Percentiles rank a stretch among this genome's conserved stretches.
phyloP scores from a whole-genome alignment of 1,140 invertebrate species.

The Pomacea maculata region DNA sequence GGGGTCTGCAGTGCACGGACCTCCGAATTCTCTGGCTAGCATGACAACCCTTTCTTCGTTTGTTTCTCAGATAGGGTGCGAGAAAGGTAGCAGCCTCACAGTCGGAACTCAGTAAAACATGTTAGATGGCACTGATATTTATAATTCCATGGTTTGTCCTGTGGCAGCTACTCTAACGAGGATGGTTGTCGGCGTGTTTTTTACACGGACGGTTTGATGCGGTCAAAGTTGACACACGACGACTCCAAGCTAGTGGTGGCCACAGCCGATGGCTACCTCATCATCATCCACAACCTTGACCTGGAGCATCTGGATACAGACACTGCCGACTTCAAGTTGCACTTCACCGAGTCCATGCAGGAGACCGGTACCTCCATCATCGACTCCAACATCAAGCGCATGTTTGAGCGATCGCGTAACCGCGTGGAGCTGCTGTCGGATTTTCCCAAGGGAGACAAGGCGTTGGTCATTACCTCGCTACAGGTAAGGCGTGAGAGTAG shows the following conservation, averaged over 20 bases:
- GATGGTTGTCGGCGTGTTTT: constrained; percentile 84
- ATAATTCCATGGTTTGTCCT: background rate
- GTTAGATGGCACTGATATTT: too few relatives aligned
- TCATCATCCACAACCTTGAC: constrained; percentile 89
- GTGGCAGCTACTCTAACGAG: constrained; percentile 75
- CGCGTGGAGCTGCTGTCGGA: constrained; percentile 89
- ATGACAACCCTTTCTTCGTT: too few relatives aligned
- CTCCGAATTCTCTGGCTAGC: too few relatives aligned
- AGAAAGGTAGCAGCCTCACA: too few relatives aligned
- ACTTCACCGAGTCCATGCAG: constrained; percentile 90
- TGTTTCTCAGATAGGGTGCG: too few relatives aligned
- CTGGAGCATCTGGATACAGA: constrained; percentile 81
- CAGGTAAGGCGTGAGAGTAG: constrained; percentile 37
- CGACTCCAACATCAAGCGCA: constrained; percentile 38
- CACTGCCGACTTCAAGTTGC: constrained; percentile 87
- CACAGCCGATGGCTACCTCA: constrained; percentile 87
- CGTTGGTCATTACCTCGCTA: constrained; percentile 85
- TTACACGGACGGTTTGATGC: constrained; percentile 84
- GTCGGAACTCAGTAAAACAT: too few relatives aligned
- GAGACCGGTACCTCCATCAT: constrained; percentile 52
- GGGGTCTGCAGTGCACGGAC: too few relatives aligned
- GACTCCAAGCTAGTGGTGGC: constrained; percentile 88
- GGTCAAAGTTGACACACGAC: constrained; percentile 85
- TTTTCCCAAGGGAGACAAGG: constrained; percentile 85
- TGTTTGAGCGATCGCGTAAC: constrained; percentile 76